phyloP scores from a whole-genome alignment of 2,797 vertebrate genomes.

The Mastacembelus armatus region DNA sequence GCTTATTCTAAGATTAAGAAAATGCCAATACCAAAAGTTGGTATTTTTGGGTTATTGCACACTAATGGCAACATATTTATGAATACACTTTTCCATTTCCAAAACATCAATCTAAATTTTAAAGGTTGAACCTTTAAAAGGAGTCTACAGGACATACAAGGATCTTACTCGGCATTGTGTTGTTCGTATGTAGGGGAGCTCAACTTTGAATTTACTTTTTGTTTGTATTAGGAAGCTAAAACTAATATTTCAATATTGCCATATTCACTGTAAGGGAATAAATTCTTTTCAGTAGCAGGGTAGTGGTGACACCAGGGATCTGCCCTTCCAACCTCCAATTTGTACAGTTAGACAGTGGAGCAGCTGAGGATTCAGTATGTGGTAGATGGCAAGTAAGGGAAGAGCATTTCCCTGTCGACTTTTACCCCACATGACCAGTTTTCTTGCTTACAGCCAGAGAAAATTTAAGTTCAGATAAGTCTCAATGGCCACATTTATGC shows the following conservation, averaged over 20 bases:
- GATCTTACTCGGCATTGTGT: neutral
- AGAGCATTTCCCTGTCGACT: conserved; percentile 43
- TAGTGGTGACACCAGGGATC: conserved; percentile 56
- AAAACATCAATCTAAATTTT: too few relatives aligned
- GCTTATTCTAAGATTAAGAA: too few relatives aligned
- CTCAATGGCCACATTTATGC: conserved; percentile 21
- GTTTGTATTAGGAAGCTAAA: neutral
- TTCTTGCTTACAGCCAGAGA: conserved; percentile 36
- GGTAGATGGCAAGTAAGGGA: conserved; percentile 34
- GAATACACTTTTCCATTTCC: too few relatives aligned
- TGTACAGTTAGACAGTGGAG: conserved; percentile 55
- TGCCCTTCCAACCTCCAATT: conserved; percentile 69
- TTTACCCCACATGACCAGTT: conserved; percentile 43
- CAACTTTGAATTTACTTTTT: neutral
- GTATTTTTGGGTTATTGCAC: too few relatives aligned
- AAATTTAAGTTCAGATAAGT: conserved; percentile 48
- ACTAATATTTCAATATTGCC: conserved; percentile 14
- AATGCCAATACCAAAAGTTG: too few relatives aligned
- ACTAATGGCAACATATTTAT: too few relatives aligned
- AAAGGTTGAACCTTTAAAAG: too few relatives aligned
- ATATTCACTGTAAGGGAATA: conserved; percentile 24
- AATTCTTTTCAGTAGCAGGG: conserved; percentile 57
- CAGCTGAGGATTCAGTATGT: conserved; percentile 58
- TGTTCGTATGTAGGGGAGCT: neutral
- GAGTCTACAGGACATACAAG: neutral